These are phyloP conservation scores for Onychomys leucogaster DNA, from an alignment of 2,797 vertebrate species.

Conservation along the genomic window DNA sequence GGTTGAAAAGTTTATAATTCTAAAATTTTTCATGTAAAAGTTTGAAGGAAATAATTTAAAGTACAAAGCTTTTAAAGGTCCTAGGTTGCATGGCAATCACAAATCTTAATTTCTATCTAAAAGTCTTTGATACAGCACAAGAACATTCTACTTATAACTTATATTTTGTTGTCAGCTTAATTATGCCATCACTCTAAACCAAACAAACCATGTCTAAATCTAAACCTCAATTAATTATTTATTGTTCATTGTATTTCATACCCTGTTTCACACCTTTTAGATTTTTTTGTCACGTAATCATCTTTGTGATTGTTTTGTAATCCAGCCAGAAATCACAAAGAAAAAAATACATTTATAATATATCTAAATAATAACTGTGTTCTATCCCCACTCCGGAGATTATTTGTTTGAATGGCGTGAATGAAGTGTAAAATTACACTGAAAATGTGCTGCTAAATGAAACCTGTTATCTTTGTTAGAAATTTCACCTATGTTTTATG, in stretches of 20 bases:
- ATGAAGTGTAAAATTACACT: constrained; percentile 60
- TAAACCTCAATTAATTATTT: neutral
- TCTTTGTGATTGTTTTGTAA: neutral
- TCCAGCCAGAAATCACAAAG: neutral
- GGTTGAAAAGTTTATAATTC: neutral
- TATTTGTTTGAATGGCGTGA: constrained; percentile 53
- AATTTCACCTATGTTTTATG: constrained; percentile 67
- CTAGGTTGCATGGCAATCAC: neutral
- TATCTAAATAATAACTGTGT: constrained; percentile 52
- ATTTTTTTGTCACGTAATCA: constrained; percentile 2
- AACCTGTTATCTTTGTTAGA: constrained; percentile 59
- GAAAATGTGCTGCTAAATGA: constrained; percentile 54
- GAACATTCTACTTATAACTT: neutral
- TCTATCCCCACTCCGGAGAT: neutral
- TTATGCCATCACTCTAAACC: neutral
- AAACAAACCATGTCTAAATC: neutral
- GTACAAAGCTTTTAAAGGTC: neutral
- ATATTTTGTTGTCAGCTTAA: neutral
- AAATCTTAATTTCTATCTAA: neutral
- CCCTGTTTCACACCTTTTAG: neutral
- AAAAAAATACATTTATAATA: constrained; percentile 11
- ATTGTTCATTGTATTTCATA: neutral
- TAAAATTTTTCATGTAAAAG: neutral
- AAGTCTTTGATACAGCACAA: neutral
- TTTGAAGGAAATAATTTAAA: neutral